Evolutionary conservation across 1,140 invertebrate species (phyloP), one percentile per base, ranked within the genome.

Genomic region (Calycopis cecrops): DNA sequence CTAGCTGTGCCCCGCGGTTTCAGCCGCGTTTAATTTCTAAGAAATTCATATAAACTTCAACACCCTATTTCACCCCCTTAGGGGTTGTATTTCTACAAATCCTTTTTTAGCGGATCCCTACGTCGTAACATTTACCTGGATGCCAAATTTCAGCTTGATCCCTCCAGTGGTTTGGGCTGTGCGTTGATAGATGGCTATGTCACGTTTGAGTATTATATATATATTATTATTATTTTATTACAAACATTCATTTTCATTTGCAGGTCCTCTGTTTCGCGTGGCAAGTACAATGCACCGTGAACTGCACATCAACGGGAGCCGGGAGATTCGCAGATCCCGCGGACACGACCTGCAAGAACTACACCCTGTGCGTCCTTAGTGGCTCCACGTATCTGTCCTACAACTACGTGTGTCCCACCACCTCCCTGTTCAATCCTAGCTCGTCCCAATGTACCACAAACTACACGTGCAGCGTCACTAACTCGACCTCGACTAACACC

Each of bases 391-490:
- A 60, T 48, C 8, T 69, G 4, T 48, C 65, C 3, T 79, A 76
- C 56, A 68, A 79, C 63, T 81, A 79, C 61, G 62, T 67, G n/a
- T 81, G 78, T 38, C 78, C 78, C n/a, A 54, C 38, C 10, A 54
- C 52, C 10, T 54, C 52, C 3, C 6, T 54, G 14, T 79, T 79
- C 54, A 68, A 65, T 12, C 73, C 74, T 0, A 58, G 48, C 11
- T 55, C 62, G 9, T 48, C 59, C 0, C 48, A 38, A 16, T 53
- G 52, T 21, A 53, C 52, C 21, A 44, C 38, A 9, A 35, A 53
- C 33, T 53, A 53, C 9, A 53, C 52, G 9, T 79, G 76, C 55
- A 71, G 69, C 9, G 53, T 55, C 0, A 55, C 67, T 10, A 59
- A 52, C 9, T 63, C 64, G 4, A 62, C 33, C 12, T 55, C 63